A percentile compares a stretch with the other conserved stretches of the same genome.
Evolutionary conservation across 2,113 vertebrate genomes (phyloP).

Genomic region (Anguilla japonica): DNA sequence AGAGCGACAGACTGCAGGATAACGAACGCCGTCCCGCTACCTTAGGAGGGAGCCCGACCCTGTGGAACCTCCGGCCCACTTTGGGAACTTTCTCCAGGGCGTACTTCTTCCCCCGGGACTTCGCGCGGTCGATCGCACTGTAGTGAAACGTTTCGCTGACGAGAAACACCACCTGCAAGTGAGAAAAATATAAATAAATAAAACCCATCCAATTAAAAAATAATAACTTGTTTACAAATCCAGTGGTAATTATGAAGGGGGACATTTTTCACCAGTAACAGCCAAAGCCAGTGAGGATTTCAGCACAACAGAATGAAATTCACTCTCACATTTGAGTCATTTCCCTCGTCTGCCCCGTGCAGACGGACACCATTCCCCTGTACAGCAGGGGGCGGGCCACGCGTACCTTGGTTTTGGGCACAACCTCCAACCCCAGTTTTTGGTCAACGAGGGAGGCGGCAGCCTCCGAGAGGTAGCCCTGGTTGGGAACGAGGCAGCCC

Average conservation of each 20-base stretch:
- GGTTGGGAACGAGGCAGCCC: slow-evolving; percentile 93
- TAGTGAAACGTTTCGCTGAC: slow-evolving; percentile 97
- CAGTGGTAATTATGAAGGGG: not conserved
- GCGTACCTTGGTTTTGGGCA: slow-evolving; percentile 94
- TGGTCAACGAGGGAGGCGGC: slow-evolving; percentile 91
- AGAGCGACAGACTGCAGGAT: not conserved
- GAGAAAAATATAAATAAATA: not conserved
- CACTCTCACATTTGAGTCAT: not conserved
- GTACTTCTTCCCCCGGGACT: slow-evolving; percentile 95
- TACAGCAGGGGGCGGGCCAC: not conserved
- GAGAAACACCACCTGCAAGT: slow-evolving; percentile 85
- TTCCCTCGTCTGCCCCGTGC: not conserved
- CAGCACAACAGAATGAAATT: not conserved
- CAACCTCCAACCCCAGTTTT: slow-evolving; percentile 85
- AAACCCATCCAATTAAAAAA: not conserved
- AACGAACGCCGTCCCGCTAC: slow-evolving; percentile 63
- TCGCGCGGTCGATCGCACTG: slow-evolving; percentile 91
- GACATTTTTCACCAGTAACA: not conserved
- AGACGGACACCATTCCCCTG: not conserved
- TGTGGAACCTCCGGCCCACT: slow-evolving; percentile 92
- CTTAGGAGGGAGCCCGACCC: slow-evolving; percentile 96
- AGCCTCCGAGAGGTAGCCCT: slow-evolving; percentile 95
- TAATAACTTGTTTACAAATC: not conserved
- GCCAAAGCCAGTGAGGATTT: not conserved
- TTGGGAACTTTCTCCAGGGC: slow-evolving; percentile 96